Evolutionary conservation across 2,113 vertebrate species (phyloP), one percentile per base, ranked within the genome.

Genomic region (Clupea harengus): DNA sequence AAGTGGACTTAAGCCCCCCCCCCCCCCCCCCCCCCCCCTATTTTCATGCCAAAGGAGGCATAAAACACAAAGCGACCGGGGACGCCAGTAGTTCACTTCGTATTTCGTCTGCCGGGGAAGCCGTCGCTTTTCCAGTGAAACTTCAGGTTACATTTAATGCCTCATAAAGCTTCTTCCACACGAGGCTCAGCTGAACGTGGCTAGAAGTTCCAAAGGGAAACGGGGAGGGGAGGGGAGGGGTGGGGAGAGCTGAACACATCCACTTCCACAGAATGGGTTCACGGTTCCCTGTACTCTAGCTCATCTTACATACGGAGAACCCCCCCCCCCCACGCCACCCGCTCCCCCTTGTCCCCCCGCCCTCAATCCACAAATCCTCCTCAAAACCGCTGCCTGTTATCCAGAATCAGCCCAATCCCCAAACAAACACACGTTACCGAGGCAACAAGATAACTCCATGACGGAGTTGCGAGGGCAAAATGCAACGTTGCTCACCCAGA

Each of bases 281-380:
- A 86, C 92, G 88, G 86, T 89, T 88, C 89, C 88, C 92, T 54
- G 82, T 52, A 50, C 25, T 28, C 25, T 88, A 92, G 91, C 92
- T 92, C 82, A 49, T 84, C 87, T 88, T 85, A 83, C 88, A 72
- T 88, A 81, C 90, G 89, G 87, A 49, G 4, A 88, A 47, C 86
- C 86, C 25, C 22, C 60, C 9, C 25, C 60, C 20, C 60, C n/a
- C 60, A 39, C 22, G 15, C 52, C 2, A 17, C 52, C 0, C 9
- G 47, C 54, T 60, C 18, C 54, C 54, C 54, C 54, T 20, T 60
- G 20, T 2, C 11, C 50, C 50, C 54, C 54, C 54, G 3, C 0
- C 54, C 54, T 60, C 89, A 92, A 88, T 87, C 89, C 89, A 87
- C 92, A 93, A 93, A 93, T 92, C 91, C 89, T 86, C 49, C 82